These are phyloP conservation scores for Amblyteles armatorius DNA, from an alignment of 2,888 invertebrate genomes.

Conservation along the genomic window DNA sequence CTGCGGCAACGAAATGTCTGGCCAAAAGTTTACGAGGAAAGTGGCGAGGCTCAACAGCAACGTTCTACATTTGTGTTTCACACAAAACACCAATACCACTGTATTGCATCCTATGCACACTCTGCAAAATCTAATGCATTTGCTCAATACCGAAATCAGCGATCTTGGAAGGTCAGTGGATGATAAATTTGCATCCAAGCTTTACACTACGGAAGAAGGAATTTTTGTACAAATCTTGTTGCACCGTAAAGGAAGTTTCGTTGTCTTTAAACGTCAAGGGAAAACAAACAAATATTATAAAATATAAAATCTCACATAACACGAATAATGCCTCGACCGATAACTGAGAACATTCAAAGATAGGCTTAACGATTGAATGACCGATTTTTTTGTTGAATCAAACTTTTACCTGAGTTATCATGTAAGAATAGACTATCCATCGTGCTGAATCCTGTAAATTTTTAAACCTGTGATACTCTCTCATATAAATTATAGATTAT, in stretches of 20 bases:
- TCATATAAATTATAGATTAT: not conserved
- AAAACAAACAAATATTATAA: not conserved
- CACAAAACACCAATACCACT: constrained; percentile 89
- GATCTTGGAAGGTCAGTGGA: constrained; percentile 90
- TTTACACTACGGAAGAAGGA: constrained; percentile 3
- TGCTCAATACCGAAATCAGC: constrained; percentile 88
- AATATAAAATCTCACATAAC: not conserved
- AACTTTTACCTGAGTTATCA: not conserved
- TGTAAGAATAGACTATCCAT: not conserved
- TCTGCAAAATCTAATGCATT: constrained; percentile 89
- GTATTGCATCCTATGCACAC: constrained; percentile 89
- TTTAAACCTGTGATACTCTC: not conserved
- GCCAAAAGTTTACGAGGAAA: constrained; percentile 90
- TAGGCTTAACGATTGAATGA: not conserved
- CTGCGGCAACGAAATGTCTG: constrained; percentile 89
- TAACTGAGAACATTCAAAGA: not conserved
- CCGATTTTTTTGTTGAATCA: not conserved
- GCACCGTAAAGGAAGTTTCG: not conserved
- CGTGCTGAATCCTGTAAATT: not conserved
- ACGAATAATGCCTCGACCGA: not conserved
- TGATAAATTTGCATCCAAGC: constrained; percentile 21
- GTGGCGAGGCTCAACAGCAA: constrained; percentile 93
- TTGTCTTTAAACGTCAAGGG: not conserved
- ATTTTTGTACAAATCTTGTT: constrained; percentile 1
- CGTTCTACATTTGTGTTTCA: constrained; percentile 91